Evolutionary conservation across 1,140 invertebrate species (phyloP), one percentile per base, ranked within the genome.

Genomic region (Phthorimaea operculella): DNA sequence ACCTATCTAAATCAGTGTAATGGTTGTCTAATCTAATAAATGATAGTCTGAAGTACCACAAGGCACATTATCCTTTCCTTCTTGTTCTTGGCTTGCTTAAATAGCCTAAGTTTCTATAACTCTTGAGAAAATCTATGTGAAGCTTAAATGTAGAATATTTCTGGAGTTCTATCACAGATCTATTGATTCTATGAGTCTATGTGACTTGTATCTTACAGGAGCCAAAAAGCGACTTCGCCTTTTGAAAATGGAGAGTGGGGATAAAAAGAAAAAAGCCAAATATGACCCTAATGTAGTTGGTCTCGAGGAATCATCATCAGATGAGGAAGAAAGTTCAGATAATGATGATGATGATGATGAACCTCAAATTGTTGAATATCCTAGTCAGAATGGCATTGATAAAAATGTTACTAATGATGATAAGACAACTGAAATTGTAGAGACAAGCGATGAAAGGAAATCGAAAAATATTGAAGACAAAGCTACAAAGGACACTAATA

Each of bases 281-380:
- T 83, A 86, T 70, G 90, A 93, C 85, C 89, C 88, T 33, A 93
- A 92, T 87, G 69, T 92, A 51, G 87, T 93, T 58, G 90, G 88
- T 39, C 87, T 92, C 64, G 87, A 92, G 60, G 85, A 74, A 52
- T 72, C 67, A 28, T 81, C 75, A 54, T 67, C 59, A 50, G 68
- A 83, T 51, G 71, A 71, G 39, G 39, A 50, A n/a, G 62, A 56
- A n/a, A 74, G 76, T 52, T 74, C 78, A 57, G 73, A 79, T 66
- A 76, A 73, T 57, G 62, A 67, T 44, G 69, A 73, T 47, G 47
- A 49, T 39, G 57, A 63, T 53, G 67, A 75, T 44, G 61, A 60
- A 48, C 52, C 54, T 48, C 59, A 63, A 59, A 51, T 60, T 7
- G 44, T 65, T 45, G 51, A 61, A 21, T 60, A 66, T 39, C 44